A percentile compares a stretch with the other conserved stretches of the same genome.
phyloP scores from a whole-genome alignment of 2,113 vertebrate species.

The Lynx canadensis region DNA sequence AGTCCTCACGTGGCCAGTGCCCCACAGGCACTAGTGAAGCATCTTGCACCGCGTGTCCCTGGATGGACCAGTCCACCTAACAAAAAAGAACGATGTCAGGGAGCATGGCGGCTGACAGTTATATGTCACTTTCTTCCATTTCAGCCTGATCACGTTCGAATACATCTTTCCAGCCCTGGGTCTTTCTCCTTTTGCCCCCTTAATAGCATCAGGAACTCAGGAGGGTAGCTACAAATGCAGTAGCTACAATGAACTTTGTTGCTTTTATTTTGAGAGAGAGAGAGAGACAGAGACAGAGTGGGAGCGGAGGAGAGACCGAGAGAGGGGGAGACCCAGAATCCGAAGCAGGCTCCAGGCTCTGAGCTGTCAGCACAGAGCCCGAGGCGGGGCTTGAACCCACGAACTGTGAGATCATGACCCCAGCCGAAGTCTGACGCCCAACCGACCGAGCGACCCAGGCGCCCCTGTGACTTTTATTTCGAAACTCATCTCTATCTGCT shows the following conservation, averaged over 20 bases:
- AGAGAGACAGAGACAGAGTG: too few relatives aligned
- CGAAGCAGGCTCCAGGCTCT: too few relatives aligned
- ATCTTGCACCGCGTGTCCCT: rapidly evolving
- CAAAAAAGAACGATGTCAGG: neutral
- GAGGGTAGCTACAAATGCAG: neutral
- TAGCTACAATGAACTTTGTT: neutral
- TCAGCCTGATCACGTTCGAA: neutral
- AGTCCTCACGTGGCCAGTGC: rapidly evolving
- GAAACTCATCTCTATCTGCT: neutral
- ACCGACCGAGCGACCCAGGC: too few relatives aligned
- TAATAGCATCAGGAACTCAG: neutral
- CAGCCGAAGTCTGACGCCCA: too few relatives aligned
- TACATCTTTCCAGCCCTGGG: neutral
- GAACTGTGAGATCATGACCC: too few relatives aligned
- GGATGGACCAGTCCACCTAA: neutral
- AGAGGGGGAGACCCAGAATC: too few relatives aligned
- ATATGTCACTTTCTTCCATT: neutral
- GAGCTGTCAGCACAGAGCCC: too few relatives aligned
- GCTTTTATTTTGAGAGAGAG: neutral
- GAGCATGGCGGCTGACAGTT: neutral
- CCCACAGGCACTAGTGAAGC: neutral
- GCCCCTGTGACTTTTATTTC: neutral
- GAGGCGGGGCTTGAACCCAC: too few relatives aligned
- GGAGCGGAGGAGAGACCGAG: too few relatives aligned
- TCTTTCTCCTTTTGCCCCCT: neutral